Base-by-base conservation (phyloP, 2,797 vertebrate genomes). In the Bovichtus diacanthus region DNA sequence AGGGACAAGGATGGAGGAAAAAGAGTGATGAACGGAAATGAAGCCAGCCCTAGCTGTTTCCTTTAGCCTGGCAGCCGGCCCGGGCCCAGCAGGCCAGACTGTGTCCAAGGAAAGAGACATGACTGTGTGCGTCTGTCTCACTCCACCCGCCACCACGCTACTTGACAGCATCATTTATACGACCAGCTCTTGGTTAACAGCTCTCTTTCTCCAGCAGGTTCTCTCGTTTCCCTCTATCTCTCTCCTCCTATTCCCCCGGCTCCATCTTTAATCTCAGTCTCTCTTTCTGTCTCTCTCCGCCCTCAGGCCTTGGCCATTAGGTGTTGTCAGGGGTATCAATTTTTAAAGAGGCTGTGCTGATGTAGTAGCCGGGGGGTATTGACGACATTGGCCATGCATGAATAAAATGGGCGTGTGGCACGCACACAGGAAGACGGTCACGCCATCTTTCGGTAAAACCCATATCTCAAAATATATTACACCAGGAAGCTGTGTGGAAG, bases 291-390 rank as follows among this genome's bases (percentile, higher is more conserved):
- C 39, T 74, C 39, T 74, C 60, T 69, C 74, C 76, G 74, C 77
- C 86, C 63, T 70, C 74, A 19, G 84, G 89, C 76, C 27, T 39
- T 0, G 51, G 76, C 87, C 84, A 90, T 93, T 91, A 90, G 85
- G 68, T 78, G 74, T 77, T 85, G 85, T 90, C 88, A 85, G 69
- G 46, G 76, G 68, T 70, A 88, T 92, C 65, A 74, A 90, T 93
- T 80, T 91, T 92, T 92, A 83, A 93, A 87, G 85, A 68, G 71
- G 4, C 70, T 1, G 23, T 59, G 76, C 82, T 61, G 87, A 64
- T 69, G 78, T 55, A 81, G 41, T n/a, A 64, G 71, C 47, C 3
- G 25, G 66, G 38, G 49, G 62, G 59, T 78, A 44, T 53, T 69
- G 74, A 81, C 25, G 18, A 71, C 65, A 46, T 64, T 41, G 44